phyloP scores from a whole-genome alignment of 1,140 invertebrate genomes.

The Drosophila kurseongensis region DNA sequence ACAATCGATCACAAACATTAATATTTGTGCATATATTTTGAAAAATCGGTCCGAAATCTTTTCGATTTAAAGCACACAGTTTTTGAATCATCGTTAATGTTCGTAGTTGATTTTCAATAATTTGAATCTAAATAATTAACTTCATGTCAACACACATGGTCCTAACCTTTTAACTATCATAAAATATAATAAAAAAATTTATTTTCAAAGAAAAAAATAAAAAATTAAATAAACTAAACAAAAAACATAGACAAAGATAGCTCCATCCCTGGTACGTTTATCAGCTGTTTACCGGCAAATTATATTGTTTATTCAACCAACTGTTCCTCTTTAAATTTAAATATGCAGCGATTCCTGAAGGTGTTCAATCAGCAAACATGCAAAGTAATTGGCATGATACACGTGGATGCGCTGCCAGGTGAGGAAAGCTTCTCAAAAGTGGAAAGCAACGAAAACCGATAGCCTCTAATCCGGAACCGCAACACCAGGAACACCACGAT shows the following conservation, averaged over 20 bases:
- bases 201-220: neutral
- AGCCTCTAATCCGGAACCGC: constrained; percentile 13
- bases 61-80: too few species aligned
- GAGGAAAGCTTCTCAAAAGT: constrained; percentile 20
- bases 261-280: constrained; percentile 26
- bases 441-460: neutral
- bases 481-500: constrained; percentile 70
- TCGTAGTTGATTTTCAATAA: too few species aligned
- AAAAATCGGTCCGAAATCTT: too few species aligned
- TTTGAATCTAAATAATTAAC: too few species aligned
- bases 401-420: constrained; percentile 90
- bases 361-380: constrained; percentile 84
- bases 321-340: neutral
- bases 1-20: too few species aligned
- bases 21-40: too few species aligned
- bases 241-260: neutral
- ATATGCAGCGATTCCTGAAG: constrained; percentile 83
- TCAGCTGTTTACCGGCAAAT: constrained; percentile 36
- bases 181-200: too few species aligned
- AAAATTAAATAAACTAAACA: neutral
- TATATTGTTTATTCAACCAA: neutral
- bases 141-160: too few species aligned
- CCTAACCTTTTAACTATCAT: too few species aligned
- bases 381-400: constrained; percentile 91
- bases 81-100: too few species aligned